A percentile compares a stretch with the other conserved stretches of the same genome.
phyloP scores from a whole-genome alignment of 2,888 invertebrate species.

The Melieria omissa region DNA sequence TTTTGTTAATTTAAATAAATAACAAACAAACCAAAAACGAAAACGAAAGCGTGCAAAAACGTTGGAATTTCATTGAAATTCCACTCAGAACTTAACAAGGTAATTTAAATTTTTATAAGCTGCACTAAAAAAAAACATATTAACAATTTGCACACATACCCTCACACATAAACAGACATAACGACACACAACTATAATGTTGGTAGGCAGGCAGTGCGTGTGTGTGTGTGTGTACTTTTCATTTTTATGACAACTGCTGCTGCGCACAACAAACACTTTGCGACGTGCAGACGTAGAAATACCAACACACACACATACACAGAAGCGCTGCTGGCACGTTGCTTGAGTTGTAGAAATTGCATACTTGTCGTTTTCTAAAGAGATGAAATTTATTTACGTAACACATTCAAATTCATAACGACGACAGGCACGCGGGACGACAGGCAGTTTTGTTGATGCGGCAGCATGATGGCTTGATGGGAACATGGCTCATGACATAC shows the following conservation, averaged over 20 bases:
- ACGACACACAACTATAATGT: neutral
- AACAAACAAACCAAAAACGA: no score
- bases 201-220: neutral
- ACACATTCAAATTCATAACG: constrained; percentile 19
- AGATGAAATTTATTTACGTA: constrained; percentile 11
- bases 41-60: no score
- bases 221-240: constrained; percentile 1
- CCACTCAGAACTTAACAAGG: constrained; percentile 11
- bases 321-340: neutral
- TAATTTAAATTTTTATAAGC: constrained; percentile 19
- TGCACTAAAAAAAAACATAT: constrained; percentile 10
- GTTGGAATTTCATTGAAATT: constrained; percentile 11
- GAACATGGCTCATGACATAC: no score
- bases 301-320: constrained; percentile 2
- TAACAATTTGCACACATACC: constrained; percentile 2
- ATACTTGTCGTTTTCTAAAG: constrained; percentile 17
- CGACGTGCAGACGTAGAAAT: neutral
- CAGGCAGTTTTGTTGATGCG: no score
- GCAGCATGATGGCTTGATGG: no score
- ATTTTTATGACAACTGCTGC: neutral
- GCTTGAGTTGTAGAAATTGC: constrained; percentile 10
- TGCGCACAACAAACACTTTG: neutral
- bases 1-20: no score
- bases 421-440: no score
- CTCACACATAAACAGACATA: neutral